Conservation (phyloP, 2,888 invertebrate species). For the Mythimna albipuncta region DNA sequence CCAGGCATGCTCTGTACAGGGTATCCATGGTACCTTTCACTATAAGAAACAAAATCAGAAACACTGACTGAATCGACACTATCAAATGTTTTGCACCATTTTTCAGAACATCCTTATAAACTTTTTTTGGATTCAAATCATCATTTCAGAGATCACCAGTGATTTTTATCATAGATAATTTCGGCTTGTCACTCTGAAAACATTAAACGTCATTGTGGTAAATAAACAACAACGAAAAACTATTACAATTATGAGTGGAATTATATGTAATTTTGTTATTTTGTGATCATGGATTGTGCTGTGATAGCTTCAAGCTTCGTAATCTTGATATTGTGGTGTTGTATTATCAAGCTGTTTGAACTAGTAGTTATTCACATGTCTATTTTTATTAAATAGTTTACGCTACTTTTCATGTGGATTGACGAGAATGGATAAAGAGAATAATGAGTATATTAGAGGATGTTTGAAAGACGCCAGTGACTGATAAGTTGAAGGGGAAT, state of each 20-base stretch:
- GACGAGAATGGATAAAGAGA: too few relatives aligned
- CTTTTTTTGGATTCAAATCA: conserved; percentile 13
- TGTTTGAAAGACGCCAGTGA: too few relatives aligned
- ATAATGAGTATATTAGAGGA: too few relatives aligned
- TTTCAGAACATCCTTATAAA: neutral
- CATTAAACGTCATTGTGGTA: conserved; percentile 4
- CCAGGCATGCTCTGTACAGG: too few relatives aligned
- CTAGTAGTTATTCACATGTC: neutral
- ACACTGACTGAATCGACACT: neutral
- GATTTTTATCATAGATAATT: conserved; percentile 7
- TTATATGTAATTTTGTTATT: neutral
- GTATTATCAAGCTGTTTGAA: neutral
- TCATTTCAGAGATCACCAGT: conserved; percentile 7
- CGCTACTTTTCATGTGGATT: too few relatives aligned
- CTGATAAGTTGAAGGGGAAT: too few relatives aligned
- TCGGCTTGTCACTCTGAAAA: conserved; percentile 1
- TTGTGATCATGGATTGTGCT: conserved; percentile 9
- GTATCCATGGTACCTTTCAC: too few relatives aligned
- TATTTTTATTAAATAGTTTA: neutral
- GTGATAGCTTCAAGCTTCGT: neutral
- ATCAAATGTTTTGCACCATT: neutral
- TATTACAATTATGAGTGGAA: neutral
- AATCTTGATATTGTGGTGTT: neutral
- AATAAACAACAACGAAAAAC: neutral
- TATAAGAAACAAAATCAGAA: too few relatives aligned